A percentile compares a stretch with the other conserved stretches of the same genome.
Conservation (phyloP, 2,797 vertebrate species). For the Silurus lanzhouensis region DNA sequence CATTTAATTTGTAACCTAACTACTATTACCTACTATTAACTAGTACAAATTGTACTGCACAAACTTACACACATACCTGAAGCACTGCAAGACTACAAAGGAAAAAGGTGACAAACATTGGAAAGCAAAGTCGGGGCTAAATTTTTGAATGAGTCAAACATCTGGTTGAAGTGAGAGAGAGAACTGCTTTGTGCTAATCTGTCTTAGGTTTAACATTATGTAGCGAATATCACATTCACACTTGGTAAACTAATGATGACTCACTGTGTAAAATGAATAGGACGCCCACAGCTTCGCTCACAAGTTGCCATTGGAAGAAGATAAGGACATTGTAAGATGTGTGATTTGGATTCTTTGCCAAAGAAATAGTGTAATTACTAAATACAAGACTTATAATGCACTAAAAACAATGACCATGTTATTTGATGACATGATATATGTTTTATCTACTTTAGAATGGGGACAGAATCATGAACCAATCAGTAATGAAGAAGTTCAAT, state of each 20-base stretch:
- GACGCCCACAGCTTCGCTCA: background rate
- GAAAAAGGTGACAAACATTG: background rate
- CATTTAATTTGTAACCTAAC: background rate
- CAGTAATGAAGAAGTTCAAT: background rate
- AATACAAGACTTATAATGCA: background rate
- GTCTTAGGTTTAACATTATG: background rate
- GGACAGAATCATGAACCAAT: background rate
- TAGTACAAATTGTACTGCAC: background rate
- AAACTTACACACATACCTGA: background rate
- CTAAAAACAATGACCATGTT: background rate
- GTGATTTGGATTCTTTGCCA: background rate
- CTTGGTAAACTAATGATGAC: background rate
- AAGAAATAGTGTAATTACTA: background rate
- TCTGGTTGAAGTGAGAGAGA: background rate
- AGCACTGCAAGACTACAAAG: background rate
- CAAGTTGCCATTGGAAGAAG: background rate
- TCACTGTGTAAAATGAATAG: slow-evolving; percentile 5
- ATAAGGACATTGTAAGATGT: background rate
- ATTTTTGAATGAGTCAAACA: background rate
- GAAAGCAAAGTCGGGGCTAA: background rate
- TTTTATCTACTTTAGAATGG: background rate
- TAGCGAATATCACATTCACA: background rate
- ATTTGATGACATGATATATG: background rate
- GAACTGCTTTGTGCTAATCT: background rate
- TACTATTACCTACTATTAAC: background rate